Conservation (phyloP, 2,797 vertebrate species). For the Lagocephalus sceleratus region DNA sequence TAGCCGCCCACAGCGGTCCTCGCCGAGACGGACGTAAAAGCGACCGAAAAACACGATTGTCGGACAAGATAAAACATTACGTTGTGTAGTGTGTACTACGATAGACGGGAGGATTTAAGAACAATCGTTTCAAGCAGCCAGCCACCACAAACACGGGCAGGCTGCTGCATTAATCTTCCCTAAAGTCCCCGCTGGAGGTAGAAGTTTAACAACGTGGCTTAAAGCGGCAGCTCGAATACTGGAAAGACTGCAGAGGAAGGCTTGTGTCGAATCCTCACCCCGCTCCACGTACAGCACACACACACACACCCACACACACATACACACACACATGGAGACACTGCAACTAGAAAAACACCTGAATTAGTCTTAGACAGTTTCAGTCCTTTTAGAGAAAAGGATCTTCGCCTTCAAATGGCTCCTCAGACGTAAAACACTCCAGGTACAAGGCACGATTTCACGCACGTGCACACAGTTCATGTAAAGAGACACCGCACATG, state of each 20-base stretch:
- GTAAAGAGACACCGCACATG: slow-evolving; percentile 9
- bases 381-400: slow-evolving; percentile 1
- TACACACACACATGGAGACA: slow-evolving; percentile 29
- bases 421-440: slow-evolving; percentile 1
- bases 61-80: slow-evolving; percentile 3
- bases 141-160: neutral
- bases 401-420: slow-evolving; percentile 6
- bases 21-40: neutral
- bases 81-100: slow-evolving; percentile 4
- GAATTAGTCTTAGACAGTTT: slow-evolving; percentile 16
- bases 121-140: neutral
- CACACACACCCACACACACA: slow-evolving; percentile 23
- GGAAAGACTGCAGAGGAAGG: neutral
- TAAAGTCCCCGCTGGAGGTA: slow-evolving; percentile 52
- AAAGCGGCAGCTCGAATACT: slow-evolving; percentile 12
- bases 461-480: neutral
- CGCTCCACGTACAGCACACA: slow-evolving; percentile 18
- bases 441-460: slow-evolving; percentile 3
- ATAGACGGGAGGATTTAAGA: neutral
- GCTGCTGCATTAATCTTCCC: slow-evolving; percentile 4
- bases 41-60: slow-evolving; percentile 21
- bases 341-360: slow-evolving; percentile 11
- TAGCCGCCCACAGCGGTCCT: neutral
- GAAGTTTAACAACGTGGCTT: slow-evolving; percentile 44
- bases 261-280: slow-evolving; percentile 11